Base-by-base conservation (phyloP, 2,888 invertebrate genomes). In the Tryphoninae sp. region DNA sequence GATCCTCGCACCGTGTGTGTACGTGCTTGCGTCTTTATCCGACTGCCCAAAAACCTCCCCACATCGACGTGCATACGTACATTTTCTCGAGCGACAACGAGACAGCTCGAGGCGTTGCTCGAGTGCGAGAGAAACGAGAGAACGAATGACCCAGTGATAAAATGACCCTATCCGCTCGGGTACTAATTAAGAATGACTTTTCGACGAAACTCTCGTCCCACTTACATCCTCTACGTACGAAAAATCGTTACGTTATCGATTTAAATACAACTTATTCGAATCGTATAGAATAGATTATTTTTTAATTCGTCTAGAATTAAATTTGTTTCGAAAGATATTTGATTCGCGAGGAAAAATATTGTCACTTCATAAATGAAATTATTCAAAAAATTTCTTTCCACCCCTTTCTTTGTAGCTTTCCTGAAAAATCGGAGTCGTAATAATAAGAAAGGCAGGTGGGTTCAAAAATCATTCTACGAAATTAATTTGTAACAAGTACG, bases 71-170 rank as follows among this genome's bases (percentile, higher is more conserved):
- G 67, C 61, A 67, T 58, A 19, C 1, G 19, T 19, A 55, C 77
- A 64, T 73, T 58, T 59, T 65, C 59, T 23, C 72, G 42, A 4
- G 7, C n/a, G 13, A 45, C 68, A 59, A 75, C 62, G 51, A n/a
- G 11, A 55, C 55, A 42, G 51, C 22, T 64, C 61, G 23, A 49
- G 68, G 40, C 64, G n/a, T 45, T 77, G 51, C 11, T 61, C 84
- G 84, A 88, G 84, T 85, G 83, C 89, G 80, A 84, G 82, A 84
- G 84, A 76, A 69, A 85, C 83, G 84, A 87, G 86, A 87, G 89
- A 89, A 90, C 89, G 87, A 91, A 89, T 90, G 89, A 90, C 88
- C 89, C 87, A 90, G 86, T 89, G 90, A 90, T 90, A 88, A 90
- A 90, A 89, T 85, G 86, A 88, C 85, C 87, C 58, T 87, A 84